Evolutionary conservation across 1,140 invertebrate species (phyloP).

Genomic region (Heliconius nattereri): DNA sequence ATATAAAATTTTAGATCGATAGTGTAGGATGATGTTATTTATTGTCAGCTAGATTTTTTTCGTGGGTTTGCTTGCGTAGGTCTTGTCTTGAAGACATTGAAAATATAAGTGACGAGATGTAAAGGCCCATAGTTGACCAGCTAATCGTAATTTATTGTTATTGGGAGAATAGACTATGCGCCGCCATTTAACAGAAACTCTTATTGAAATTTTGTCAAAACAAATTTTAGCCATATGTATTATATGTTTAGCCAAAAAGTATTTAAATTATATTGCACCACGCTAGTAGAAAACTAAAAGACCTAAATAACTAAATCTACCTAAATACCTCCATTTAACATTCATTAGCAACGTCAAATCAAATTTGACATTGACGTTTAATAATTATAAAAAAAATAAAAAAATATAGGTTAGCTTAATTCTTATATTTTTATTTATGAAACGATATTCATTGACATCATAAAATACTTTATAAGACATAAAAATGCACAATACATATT

Average conservation of each 20-base stretch:
- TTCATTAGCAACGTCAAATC: neutral
- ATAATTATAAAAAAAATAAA: neutral
- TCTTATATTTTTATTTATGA: neutral
- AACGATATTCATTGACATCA: neutral
- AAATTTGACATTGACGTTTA: neutral
- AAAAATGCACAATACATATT: neutral
- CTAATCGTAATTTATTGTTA: neutral
- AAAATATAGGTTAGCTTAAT: neutral
- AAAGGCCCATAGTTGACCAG: neutral
- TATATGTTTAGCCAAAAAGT: too few relatives aligned
- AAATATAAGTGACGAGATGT: neutral
- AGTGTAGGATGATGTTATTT: constrained; percentile 5
- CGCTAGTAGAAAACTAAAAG: too few relatives aligned
- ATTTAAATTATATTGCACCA: too few relatives aligned
- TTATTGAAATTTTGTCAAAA: too few relatives aligned
- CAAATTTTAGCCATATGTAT: too few relatives aligned
- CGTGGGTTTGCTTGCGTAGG: constrained; percentile 7
- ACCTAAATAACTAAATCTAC: too few relatives aligned
- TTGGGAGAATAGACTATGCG: neutral
- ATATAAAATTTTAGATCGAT: constrained; percentile 12
- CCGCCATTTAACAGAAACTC: neutral
- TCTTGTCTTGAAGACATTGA: neutral
- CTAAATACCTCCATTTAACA: too few relatives aligned
- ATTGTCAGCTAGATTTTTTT: neutral
- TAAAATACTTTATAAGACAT: neutral